phyloP scores from a whole-genome alignment of 1,140 invertebrate genomes.

The Platorchestia sp. region DNA sequence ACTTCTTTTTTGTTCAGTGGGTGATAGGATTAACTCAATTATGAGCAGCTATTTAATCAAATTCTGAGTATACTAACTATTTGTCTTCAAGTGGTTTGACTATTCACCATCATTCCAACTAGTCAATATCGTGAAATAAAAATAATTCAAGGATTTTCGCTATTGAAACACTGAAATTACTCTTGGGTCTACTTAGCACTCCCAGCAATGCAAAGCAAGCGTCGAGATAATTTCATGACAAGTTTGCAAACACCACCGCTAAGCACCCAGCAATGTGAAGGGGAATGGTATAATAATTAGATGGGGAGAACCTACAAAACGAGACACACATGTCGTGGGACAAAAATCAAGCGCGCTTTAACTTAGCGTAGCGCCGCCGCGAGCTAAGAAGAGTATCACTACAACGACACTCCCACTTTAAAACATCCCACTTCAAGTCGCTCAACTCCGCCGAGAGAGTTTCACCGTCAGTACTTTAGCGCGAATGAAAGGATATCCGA shows the following conservation, averaged over 20 bases:
- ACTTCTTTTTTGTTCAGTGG: too few species aligned
- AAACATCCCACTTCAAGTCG: not conserved
- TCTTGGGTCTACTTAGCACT: too few species aligned
- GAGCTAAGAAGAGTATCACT: not conserved
- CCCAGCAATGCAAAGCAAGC: not conserved
- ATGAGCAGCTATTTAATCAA: not conserved
- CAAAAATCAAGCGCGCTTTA: not conserved
- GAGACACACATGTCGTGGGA: not conserved
- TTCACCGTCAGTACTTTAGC: not conserved
- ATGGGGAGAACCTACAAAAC: not conserved
- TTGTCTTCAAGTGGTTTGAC: not conserved
- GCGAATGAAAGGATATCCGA: not conserved
- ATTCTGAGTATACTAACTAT: not conserved
- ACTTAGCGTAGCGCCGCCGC: not conserved
- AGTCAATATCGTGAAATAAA: not conserved
- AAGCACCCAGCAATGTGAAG: too few species aligned
- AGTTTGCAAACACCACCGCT: too few species aligned
- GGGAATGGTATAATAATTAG: not conserved
- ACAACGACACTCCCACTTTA: not conserved
- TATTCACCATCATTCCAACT: not conserved
- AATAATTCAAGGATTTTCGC: not conserved
- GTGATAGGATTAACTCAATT: not conserved
- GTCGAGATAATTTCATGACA: too few species aligned
- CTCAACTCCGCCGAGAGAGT: not conserved
- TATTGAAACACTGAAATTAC: too few species aligned